Evolutionary conservation across 1,140 invertebrate species (phyloP), one percentile per base, ranked within the genome.

Genomic region (Drosophila sulfurigaster): DNA sequence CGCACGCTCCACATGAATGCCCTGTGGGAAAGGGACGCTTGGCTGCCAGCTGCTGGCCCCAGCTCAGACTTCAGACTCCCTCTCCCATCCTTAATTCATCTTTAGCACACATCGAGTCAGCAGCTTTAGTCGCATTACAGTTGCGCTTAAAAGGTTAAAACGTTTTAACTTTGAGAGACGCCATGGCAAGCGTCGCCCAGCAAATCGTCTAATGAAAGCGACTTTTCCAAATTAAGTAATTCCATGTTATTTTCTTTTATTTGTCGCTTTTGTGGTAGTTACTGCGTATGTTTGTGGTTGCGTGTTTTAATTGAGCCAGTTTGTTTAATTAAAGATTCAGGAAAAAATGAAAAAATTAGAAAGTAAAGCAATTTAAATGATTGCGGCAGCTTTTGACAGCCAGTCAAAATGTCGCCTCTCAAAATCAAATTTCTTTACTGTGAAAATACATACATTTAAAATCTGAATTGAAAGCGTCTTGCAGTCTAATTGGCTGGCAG

Each of bases 71-170:
- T 25, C 20, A 25, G 20, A 25, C 20, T 38, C 43, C 52, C 57
- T 2, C 35, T 13, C 13, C 8, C 15, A 3, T n/a, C 11, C 51
- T 49, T 11, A 13, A 7, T 5, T 43, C 41, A 43, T 54, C 72
- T 38, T 2, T 38, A 10, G 35, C 35, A 38, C 32, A 52, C 46
- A 69, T 35, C 32, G 52, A 67, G 67, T 78, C 57, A 64, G 75
- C 58, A 81, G 82, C 80, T 87, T 80, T 88, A 77, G 80, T 80
- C 82, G 82, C 73, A 87, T 87, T 87, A 88, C 83, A 76, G 72
- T 68, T 86, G 69, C 68, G 83, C 82, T 88, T 88, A 87, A 87
- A 87, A 88, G 80, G 82, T 88, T 87, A 87, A 87, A 87, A 80
- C 80, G 77, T 80, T 87, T 88, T 83, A 80, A 88, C 83, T 80